Evolutionary conservation across 1,140 invertebrate species (phyloP).

Genomic region (Monochamus saltuarius): DNA sequence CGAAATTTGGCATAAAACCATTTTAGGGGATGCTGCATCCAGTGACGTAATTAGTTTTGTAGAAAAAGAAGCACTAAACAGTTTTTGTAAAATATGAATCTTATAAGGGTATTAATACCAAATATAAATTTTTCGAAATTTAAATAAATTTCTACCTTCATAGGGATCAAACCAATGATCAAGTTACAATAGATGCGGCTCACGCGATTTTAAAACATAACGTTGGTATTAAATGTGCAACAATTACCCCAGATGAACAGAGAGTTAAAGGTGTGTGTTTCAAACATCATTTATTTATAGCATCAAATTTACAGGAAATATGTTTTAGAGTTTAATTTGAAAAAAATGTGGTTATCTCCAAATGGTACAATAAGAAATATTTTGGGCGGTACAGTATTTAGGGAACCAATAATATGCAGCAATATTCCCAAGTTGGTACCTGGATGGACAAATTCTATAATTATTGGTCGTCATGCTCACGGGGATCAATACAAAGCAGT

Average conservation of each 20-base stretch:
- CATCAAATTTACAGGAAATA: background rate
- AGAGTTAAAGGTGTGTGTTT: conserved; percentile 73
- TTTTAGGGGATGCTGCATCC: too few species aligned
- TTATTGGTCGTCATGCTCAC: conserved; percentile 87
- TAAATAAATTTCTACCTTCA: conserved; percentile 4
- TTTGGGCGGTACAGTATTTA: conserved; percentile 85
- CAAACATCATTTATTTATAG: background rate
- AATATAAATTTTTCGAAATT: too few species aligned
- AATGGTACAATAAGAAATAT: conserved; percentile 93
- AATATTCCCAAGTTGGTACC: conserved; percentile 86
- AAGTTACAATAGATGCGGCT: conserved; percentile 85
- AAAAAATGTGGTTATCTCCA: conserved; percentile 91
- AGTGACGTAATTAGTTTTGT: too few species aligned
- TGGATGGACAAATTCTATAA: conserved; percentile 78
- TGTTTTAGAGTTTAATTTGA: conserved; percentile 80
- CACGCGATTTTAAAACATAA: conserved; percentile 86
- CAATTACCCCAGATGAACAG: conserved; percentile 88
- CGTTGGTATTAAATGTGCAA: conserved; percentile 90
- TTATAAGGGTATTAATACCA: too few species aligned
- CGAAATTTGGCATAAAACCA: too few species aligned
- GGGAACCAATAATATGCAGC: conserved; percentile 87
- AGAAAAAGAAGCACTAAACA: too few species aligned
- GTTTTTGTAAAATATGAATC: too few species aligned
- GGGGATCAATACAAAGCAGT: conserved; percentile 91
- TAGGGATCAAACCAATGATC: conserved; percentile 82